These are phyloP conservation scores for Silurus aristotelis DNA, from an alignment of 2,797 vertebrate species.

Conservation along the genomic window DNA sequence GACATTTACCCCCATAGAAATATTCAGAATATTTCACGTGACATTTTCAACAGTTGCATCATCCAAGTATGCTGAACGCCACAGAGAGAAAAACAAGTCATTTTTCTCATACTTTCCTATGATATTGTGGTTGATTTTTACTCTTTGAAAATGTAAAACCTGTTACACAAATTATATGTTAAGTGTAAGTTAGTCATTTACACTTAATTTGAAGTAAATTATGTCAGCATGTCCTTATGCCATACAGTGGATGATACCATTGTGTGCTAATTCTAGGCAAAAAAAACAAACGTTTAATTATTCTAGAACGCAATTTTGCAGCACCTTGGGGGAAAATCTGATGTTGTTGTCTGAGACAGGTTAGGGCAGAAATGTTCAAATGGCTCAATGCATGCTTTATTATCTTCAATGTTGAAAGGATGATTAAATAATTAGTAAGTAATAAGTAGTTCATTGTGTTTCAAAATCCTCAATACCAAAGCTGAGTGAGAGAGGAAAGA, in stretches of 20 bases:
- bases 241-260: not conserved
- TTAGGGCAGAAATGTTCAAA: not conserved
- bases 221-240: not conserved
- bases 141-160: not conserved
- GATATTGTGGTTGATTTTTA: not conserved
- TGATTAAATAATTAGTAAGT: not conserved
- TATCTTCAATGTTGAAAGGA: not conserved
- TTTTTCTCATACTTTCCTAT: not conserved
- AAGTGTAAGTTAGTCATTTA: not conserved
- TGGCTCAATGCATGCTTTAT: not conserved
- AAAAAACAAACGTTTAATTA: not conserved
- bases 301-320: not conserved
- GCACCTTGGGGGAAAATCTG: not conserved
- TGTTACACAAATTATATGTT: not conserved
- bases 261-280: not conserved
- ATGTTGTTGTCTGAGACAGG: not conserved
- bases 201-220: not conserved
- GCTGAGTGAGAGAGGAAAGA: not conserved
- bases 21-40: not conserved
- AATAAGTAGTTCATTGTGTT: too few species aligned
- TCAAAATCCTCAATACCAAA: not conserved
- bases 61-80: conserved; percentile 1
- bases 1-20: not conserved
- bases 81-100: not conserved
- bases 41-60: conserved; percentile 10